These are phyloP conservation scores for Blomia tropicalis DNA, from an alignment of 2,888 invertebrate genomes.

Conservation along the genomic window DNA sequence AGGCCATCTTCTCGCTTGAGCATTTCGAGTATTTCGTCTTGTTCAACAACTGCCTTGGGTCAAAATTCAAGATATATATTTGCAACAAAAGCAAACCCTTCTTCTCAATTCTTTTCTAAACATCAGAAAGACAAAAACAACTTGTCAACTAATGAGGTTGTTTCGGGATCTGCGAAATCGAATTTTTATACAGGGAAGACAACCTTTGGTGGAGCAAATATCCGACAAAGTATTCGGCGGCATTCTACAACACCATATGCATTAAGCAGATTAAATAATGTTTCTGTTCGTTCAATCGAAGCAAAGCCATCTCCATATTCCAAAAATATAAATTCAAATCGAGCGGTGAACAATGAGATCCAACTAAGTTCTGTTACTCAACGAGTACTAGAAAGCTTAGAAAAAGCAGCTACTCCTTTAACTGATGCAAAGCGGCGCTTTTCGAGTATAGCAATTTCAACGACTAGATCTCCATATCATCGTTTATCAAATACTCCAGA, in stretches of 20 bases:
- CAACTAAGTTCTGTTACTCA: conserved; percentile 54
- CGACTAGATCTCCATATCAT: neutral
- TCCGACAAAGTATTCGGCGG: conserved; percentile 30
- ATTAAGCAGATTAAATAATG: too few species aligned
- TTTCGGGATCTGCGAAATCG: conserved; percentile 17
- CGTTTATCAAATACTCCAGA: too few species aligned
- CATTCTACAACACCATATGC: conserved; percentile 31
- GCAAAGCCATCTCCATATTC: conserved; percentile 28
- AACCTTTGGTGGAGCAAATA: conserved; percentile 35
- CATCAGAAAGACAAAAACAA: neutral
- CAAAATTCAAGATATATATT: neutral
- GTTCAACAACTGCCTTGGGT: neutral
- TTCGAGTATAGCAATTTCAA: neutral
- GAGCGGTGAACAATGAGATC: neutral
- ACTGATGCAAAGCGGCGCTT: conserved; percentile 14
- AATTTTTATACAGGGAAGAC: conserved; percentile 35
- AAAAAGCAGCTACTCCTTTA: conserved; percentile 34
- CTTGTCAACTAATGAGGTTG: neutral
- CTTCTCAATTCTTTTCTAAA: neutral
- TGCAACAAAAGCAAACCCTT: neutral
- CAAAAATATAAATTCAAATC: neutral
- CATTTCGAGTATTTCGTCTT: neutral
- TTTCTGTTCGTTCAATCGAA: conserved; percentile 32
- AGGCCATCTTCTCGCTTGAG: neutral
- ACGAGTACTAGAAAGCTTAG: conserved; percentile 58